Percentiles rank a stretch among this genome's conserved stretches.
These are phyloP conservation scores for Tipula confusa DNA, from an alignment of 2,888 invertebrate species.

Conservation along the genomic window DNA sequence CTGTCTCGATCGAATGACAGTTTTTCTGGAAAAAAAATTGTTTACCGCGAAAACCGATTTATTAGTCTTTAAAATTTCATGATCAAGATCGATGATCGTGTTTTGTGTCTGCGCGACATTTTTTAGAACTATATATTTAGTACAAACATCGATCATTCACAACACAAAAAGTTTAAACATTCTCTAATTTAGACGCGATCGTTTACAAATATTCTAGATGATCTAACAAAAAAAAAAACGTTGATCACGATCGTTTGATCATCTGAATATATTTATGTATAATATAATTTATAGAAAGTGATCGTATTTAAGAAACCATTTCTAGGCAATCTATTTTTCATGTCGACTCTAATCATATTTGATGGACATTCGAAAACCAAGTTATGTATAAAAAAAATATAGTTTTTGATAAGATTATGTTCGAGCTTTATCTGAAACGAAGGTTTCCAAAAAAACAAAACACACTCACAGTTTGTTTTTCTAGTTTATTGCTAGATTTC, in stretches of 20 bases:
- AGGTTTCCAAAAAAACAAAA: neutral
- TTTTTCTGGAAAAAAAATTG: neutral
- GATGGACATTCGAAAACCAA: neutral
- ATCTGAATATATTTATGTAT: neutral
- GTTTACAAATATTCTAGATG: neutral
- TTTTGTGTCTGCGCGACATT: neutral
- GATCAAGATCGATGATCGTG: slow-evolving; percentile 3
- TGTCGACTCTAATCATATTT: neutral
- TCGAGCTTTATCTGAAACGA: neutral
- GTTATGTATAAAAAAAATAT: neutral
- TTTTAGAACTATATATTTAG: neutral
- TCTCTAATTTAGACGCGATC: too few relatives aligned
- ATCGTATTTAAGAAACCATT: neutral
- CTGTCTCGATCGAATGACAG: neutral
- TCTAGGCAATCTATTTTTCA: neutral
- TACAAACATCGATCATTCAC: neutral
- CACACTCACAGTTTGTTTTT: neutral
- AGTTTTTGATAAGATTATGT: neutral
- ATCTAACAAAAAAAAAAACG: neutral
- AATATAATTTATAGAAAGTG: neutral
- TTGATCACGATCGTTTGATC: neutral
- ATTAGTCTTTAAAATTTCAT: neutral
- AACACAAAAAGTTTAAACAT: too few relatives aligned
- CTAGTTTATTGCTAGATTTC: neutral
- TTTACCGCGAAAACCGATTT: neutral